phyloP scores from a whole-genome alignment of 2,888 invertebrate genomes.

The Eupithecia tripunctaria region DNA sequence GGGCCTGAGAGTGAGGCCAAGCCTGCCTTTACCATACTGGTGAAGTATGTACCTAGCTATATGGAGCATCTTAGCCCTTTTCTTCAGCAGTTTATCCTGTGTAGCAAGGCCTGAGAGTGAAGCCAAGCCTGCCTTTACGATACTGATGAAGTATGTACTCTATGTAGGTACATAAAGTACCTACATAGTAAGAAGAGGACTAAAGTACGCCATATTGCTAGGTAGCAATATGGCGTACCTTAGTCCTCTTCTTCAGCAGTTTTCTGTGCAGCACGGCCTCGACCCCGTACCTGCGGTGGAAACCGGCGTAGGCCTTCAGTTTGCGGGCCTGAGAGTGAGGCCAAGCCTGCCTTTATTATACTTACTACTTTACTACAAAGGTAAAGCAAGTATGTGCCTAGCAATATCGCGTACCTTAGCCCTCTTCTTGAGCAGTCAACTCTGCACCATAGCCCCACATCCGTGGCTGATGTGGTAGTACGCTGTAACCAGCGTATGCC shows the following conservation, averaged over 20 bases:
- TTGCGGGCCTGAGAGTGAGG: conserved; percentile 81
- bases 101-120: too few relatives aligned
- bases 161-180: too few relatives aligned
- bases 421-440: conserved; percentile 88
- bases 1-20: conserved; percentile 61
- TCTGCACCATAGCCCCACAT: conserved; percentile 91
- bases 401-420: conserved; percentile 59
- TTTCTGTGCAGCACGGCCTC: conserved; percentile 94
- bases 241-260: too few relatives aligned
- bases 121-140: too few relatives aligned
- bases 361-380: too few relatives aligned
- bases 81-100: too few relatives aligned
- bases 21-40: too few relatives aligned
- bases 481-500: conserved; percentile 90
- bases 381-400: conserved; percentile 73
- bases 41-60: too few relatives aligned
- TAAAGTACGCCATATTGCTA: too few relatives aligned
- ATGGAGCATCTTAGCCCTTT: conserved; percentile 70
- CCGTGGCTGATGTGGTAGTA: conserved; percentile 92
- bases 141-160: too few relatives aligned
- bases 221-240: too few relatives aligned
- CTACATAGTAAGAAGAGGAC: too few relatives aligned
- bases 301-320: conserved; percentile 91
- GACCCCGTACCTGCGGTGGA: conserved; percentile 90
- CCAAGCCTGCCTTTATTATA: conserved; percentile 65